These are phyloP conservation scores for Stegostoma tigrinum DNA, from an alignment of 2,113 vertebrate species.

Conservation along the genomic window DNA sequence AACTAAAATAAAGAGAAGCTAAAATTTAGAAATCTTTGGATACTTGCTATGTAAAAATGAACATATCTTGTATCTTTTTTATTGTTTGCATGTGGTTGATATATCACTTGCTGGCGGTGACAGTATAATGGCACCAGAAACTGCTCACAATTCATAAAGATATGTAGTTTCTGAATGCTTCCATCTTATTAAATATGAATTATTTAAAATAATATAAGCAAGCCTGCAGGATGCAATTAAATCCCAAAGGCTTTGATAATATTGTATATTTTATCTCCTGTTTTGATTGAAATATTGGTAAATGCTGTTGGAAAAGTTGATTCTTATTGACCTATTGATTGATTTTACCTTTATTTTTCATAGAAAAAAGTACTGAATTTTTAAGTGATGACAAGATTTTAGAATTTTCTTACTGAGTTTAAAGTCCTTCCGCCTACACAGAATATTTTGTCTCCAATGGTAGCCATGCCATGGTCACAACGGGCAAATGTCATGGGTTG, in stretches of 20 bases:
- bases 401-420: constrained; percentile 43
- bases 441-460: constrained; percentile 46
- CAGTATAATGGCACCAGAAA: neutral
- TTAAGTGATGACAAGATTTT: neutral
- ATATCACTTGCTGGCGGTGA: neutral
- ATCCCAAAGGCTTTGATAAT: neutral
- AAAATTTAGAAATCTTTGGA: neutral
- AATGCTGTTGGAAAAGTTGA: neutral
- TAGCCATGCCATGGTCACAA: constrained; percentile 51
- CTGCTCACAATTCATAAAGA: neutral
- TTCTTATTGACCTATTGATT: neutral
- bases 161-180: neutral
- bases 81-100: neutral
- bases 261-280: neutral
- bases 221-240: neutral
- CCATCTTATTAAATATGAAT: neutral
- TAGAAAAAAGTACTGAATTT: neutral
- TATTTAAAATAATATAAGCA: neutral
- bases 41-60: neutral
- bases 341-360: too few species aligned
- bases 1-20: neutral
- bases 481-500: constrained; percentile 45
- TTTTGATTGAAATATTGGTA: neutral
- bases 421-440: constrained; percentile 50
- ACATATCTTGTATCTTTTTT: neutral